A percentile compares a stretch with the other conserved stretches of the same genome.
Evolutionary conservation across 2,888 invertebrate species (phyloP).

Genomic region (Conops quadrifasciatus): DNA sequence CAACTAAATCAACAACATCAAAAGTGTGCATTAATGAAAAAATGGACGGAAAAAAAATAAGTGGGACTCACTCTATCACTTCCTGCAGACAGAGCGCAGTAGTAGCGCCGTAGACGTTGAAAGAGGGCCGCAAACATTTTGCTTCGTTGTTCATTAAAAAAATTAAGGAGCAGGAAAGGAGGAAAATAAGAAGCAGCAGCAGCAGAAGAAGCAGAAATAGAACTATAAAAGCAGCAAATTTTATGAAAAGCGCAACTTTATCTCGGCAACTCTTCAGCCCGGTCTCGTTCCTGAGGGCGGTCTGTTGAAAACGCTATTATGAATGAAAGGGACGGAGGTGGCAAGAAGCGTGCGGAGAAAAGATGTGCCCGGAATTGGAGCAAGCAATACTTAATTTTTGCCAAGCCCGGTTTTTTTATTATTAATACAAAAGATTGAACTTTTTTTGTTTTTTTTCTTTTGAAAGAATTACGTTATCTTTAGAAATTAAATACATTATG

Average conservation of each 20-base stretch:
- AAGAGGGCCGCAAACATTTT: conserved; percentile 31
- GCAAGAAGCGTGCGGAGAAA: too few species aligned
- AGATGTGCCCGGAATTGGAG: too few species aligned
- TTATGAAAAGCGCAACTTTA: conserved; percentile 10
- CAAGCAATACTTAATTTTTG: too few species aligned
- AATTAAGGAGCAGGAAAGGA: neutral
- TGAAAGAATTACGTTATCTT: too few species aligned
- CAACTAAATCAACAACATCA: neutral
- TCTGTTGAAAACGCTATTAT: too few species aligned
- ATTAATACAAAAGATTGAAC: too few species aligned
- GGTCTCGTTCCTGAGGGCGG: too few species aligned
- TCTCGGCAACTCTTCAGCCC: too few species aligned
- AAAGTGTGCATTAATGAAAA: neutral
- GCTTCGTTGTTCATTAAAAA: conserved; percentile 19
- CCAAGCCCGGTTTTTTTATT: too few species aligned
- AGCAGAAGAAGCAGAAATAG: neutral
- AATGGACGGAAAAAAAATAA: neutral
- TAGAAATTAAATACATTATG: too few species aligned
- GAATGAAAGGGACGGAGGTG: too few species aligned
- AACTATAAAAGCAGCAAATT: neutral
- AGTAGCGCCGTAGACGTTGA: neutral
- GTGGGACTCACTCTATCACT: conserved; percentile 3
- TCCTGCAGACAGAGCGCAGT: neutral
- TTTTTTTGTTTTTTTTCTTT: too few species aligned
- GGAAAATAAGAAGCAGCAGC: neutral